Evolutionary conservation across 2,888 invertebrate species (phyloP).

Genomic region (Neria commutata): DNA sequence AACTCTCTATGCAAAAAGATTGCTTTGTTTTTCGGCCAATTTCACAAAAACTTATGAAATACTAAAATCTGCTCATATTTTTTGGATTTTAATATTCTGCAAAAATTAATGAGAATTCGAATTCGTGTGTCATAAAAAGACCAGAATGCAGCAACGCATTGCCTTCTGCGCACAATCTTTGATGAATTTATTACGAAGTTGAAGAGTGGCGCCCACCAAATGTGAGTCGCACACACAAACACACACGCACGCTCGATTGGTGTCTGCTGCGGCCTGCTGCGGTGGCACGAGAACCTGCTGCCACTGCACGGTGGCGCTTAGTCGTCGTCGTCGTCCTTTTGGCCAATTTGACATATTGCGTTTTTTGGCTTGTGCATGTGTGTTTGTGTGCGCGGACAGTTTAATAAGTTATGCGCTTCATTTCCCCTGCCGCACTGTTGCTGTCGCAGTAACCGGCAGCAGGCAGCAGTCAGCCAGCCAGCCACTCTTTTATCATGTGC

Average conservation of each 20-base stretch:
- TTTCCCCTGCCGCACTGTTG: no score
- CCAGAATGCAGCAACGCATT: no score
- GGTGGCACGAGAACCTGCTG: neutral
- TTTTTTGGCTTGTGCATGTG: conserved; percentile 7
- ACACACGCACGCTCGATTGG: neutral
- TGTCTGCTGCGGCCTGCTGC: neutral
- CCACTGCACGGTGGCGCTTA: conserved; percentile 35
- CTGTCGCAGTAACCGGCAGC: conserved; percentile 20
- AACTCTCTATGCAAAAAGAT: no score
- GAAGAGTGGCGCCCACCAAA: conserved; percentile 59
- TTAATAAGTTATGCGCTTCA: conserved; percentile 35
- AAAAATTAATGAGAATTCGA: no score
- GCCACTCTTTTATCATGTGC: conserved; percentile 50
- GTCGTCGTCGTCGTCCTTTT: conserved; percentile 27
- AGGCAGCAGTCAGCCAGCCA: neutral
- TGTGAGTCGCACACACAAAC: conserved; percentile 17
- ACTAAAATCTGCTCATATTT: no score
- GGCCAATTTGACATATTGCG: conserved; percentile 34
- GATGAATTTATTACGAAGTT: conserved; percentile 57
- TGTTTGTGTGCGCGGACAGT: conserved; percentile 8
- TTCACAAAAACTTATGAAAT: no score
- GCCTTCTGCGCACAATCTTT: no score
- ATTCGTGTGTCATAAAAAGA: no score
- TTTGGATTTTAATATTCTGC: no score
- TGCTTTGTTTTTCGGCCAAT: no score